A percentile compares a stretch with the other conserved stretches of the same genome.
phyloP scores from a whole-genome alignment of 2,797 vertebrate species.

The Chaunax sp. region DNA sequence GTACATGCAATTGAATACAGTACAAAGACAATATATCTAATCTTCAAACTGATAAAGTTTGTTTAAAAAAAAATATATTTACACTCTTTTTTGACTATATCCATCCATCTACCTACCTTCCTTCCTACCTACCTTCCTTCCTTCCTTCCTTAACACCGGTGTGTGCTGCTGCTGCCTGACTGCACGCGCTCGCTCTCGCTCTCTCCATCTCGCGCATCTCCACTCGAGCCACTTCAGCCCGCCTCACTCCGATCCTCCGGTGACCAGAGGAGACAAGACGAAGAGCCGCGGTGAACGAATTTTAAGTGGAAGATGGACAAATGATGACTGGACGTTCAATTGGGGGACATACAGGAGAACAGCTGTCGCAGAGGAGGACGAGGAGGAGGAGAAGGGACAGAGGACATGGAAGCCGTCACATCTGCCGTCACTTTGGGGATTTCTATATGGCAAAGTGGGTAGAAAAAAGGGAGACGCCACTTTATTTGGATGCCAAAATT shows the following conservation, averaged over 20 bases:
- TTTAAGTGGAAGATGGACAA: constrained; percentile 17
- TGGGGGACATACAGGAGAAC: constrained; percentile 36
- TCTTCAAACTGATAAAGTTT: too few species aligned
- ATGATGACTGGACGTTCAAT: constrained; percentile 34
- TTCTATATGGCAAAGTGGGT: constrained; percentile 28
- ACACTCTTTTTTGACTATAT: too few species aligned
- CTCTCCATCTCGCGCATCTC: constrained; percentile 26
- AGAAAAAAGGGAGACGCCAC: constrained; percentile 10
- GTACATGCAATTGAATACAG: too few species aligned
- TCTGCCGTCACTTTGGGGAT: constrained; percentile 60
- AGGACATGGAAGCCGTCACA: constrained; percentile 25
- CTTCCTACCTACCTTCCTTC: too few species aligned
- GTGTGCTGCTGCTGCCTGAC: constrained; percentile 20
- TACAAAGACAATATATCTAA: too few species aligned
- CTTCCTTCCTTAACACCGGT: neutral
- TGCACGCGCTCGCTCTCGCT: constrained; percentile 14
- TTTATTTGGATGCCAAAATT: constrained; percentile 6
- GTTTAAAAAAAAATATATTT: too few species aligned
- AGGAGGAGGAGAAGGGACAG: constrained; percentile 12
- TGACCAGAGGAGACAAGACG: neutral
- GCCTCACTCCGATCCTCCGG: neutral
- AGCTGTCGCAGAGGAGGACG: constrained; percentile 54
- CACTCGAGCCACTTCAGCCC: constrained; percentile 5
- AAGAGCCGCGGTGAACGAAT: constrained; percentile 1
- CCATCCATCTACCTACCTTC: too few species aligned